phyloP scores from a whole-genome alignment of 2,888 invertebrate species.

The Nymphalis urticae region DNA sequence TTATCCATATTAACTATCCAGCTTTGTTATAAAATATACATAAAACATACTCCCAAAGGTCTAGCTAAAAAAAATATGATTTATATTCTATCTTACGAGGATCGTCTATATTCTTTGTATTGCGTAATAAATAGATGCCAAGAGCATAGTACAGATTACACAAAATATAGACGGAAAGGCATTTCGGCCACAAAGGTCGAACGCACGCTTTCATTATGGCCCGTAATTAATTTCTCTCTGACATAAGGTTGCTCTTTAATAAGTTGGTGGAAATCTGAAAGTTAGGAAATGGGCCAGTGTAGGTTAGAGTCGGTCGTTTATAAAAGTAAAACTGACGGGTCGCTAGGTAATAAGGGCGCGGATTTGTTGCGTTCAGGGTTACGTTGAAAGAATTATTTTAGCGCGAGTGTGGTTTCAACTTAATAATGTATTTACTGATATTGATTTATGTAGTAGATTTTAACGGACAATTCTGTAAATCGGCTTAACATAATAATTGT shows the following conservation, averaged over 20 bases:
- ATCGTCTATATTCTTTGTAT: slow-evolving; percentile 11
- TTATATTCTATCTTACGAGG: background rate
- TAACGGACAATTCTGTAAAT: too few relatives aligned
- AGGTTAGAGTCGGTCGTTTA: background rate
- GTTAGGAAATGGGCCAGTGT: slow-evolving; percentile 34
- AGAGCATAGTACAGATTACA: slow-evolving; percentile 33
- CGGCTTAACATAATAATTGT: too few relatives aligned
- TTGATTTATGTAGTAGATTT: too few relatives aligned
- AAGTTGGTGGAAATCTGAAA: slow-evolving; percentile 38
- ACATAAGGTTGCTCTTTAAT: slow-evolving; percentile 33
- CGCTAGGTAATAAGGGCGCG: background rate
- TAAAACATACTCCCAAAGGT: too few relatives aligned
- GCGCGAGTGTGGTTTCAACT: too few relatives aligned
- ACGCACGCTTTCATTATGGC: slow-evolving; percentile 44
- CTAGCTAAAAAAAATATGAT: background rate
- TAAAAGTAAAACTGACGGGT: background rate
- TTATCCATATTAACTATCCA: too few relatives aligned
- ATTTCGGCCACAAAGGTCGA: slow-evolving; percentile 43
- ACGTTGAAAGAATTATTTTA: background rate
- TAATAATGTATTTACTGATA: too few relatives aligned
- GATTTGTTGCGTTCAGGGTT: background rate
- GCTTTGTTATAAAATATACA: too few relatives aligned
- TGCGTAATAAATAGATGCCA: slow-evolving; percentile 38
- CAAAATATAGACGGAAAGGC: slow-evolving; percentile 39
- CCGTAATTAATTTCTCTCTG: slow-evolving; percentile 45